Base-by-base conservation (phyloP, 2,888 invertebrate species). In the Plagodis pulveraria region DNA sequence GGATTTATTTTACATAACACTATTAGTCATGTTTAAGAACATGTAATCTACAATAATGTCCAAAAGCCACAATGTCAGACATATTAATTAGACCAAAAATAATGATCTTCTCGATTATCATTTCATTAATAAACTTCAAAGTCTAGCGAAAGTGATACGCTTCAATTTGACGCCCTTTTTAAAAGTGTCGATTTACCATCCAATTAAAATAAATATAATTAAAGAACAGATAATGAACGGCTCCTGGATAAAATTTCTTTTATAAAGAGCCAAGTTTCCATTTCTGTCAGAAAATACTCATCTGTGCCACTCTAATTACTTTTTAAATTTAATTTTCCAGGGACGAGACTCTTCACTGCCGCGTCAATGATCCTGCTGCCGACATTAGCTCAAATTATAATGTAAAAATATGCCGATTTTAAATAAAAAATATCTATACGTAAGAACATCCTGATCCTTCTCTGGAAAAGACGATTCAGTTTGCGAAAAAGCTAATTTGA, bases 381-480 rank as follows among this genome's bases (percentile, higher is more conserved):
- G 62, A 74, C 77, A 66, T 65, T 87, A 72, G 78, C 81, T 76
- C 80, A 86, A 74, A 69, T 78, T 60, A 65, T 84, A 45, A 59
- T 62, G 40, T 64, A 64, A 63, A 55, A 49, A 58, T 47, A 51
- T 50, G 43, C 22, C 50, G 51, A 38, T 12, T 33, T 50, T n/a
- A 49, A n/a, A 5, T 50, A 46, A 46, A 56, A 38, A 42, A 57
- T 47, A 33, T 54, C 58, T 54, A 50, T 47, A 50, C 55, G 38
- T 36, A 9, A 36, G 36, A 36, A 36, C 6, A 9, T 4, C 36
- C 9, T 36, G 51, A 34, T 47, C 47, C 22, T 51, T 63, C 48
- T 52, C 54, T 49, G 55, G 49, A 4, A 22, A 4, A 22, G 22
- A 22, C 22, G 22, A 22, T 22, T 22, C 22, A 2, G 57, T 47